Conservation (phyloP, 2,797 vertebrate genomes). For the Urophycis tenuis region DNA sequence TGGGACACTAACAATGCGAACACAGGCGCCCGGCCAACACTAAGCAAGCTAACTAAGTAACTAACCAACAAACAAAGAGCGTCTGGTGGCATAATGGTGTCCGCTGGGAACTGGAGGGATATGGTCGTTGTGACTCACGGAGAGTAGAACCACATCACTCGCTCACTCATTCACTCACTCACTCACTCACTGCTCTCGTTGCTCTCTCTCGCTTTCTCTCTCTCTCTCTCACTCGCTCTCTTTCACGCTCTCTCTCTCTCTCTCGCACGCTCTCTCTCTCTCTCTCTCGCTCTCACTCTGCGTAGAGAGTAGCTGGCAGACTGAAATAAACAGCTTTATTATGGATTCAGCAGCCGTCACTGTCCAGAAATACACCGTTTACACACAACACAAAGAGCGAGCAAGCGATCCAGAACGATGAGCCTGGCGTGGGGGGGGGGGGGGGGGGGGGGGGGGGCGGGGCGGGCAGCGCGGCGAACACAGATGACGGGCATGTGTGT, state of each 20-base stretch:
- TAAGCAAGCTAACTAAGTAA: background rate
- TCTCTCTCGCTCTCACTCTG: slow-evolving; percentile 24
- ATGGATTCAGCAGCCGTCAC: background rate
- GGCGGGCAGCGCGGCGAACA: no score
- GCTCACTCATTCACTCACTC: background rate
- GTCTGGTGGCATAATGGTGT: slow-evolving; percentile 44
- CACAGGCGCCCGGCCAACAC: slow-evolving; percentile 46
- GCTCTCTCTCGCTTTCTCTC: slow-evolving; percentile 10
- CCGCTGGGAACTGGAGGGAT: slow-evolving; percentile 27
- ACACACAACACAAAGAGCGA: background rate
- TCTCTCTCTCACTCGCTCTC: slow-evolving; percentile 11
- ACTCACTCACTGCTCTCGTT: no score
- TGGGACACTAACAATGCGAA: slow-evolving; percentile 45
- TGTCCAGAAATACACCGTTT: background rate
- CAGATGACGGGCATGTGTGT: no score
- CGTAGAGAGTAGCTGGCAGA: slow-evolving; percentile 4
- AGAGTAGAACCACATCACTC: slow-evolving; percentile 8
- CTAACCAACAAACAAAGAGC: slow-evolving; percentile 40
- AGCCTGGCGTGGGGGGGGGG: background rate
- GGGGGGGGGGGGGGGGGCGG: no score
- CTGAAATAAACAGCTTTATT: slow-evolving; percentile 9
- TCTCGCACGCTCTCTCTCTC: slow-evolving; percentile 9
- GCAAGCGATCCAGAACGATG: background rate
- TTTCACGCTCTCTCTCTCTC: no score
- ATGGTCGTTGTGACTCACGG: slow-evolving; percentile 17